Conservation (phyloP, 2,113 vertebrate genomes). For the cat (Felis catus) region DNA sequence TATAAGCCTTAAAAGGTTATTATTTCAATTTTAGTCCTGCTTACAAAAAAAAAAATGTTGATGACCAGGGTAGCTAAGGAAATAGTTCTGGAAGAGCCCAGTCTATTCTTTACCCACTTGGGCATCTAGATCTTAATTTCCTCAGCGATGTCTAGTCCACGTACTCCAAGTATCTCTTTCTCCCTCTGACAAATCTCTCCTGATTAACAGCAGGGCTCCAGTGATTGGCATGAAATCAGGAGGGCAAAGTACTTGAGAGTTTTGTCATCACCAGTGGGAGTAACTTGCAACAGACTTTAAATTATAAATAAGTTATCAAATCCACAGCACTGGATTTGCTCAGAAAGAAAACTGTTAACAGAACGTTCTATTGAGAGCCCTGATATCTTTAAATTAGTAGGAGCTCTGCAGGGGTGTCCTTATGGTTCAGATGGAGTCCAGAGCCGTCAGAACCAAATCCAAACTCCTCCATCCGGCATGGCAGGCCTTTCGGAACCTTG, state of each 20-base stretch:
- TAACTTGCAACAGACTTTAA: neutral
- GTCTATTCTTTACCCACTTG: neutral
- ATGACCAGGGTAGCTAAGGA: neutral
- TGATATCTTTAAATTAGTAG: neutral
- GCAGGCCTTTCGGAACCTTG: neutral
- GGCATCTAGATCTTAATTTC: neutral
- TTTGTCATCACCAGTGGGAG: neutral
- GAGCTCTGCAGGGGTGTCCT: neutral
- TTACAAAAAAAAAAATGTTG: neutral
- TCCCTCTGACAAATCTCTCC: neutral
- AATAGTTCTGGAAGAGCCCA: neutral
- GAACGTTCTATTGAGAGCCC: neutral
- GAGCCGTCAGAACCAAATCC: neutral
- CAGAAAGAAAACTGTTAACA: neutral
- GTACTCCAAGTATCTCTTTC: neutral
- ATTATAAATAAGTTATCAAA: neutral
- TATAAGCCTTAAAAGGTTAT: neutral
- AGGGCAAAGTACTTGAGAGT: neutral
- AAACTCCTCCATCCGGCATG: neutral
- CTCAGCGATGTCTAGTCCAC: neutral
- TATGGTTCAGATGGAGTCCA: neutral
- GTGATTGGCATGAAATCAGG: neutral
- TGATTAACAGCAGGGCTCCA: neutral
- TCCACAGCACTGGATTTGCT: neutral
- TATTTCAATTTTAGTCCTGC: neutral